These are phyloP conservation scores for Mobula birostris DNA, from an alignment of 2,113 vertebrate genomes.

Conservation along the genomic window DNA sequence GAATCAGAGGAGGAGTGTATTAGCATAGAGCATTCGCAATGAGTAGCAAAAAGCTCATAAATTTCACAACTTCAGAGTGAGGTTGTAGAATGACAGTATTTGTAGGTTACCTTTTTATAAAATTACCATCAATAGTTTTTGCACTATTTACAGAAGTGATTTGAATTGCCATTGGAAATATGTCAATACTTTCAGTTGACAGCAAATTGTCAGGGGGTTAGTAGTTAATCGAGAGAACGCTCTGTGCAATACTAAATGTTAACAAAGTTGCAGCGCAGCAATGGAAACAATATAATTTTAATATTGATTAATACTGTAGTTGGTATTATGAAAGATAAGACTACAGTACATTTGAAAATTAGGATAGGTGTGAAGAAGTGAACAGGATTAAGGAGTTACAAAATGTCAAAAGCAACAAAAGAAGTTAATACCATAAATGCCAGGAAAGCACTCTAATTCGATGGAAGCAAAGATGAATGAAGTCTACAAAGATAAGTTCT, in stretches of 20 bases:
- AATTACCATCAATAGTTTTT: not conserved
- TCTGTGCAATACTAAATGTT: not conserved
- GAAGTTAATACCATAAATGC: not conserved
- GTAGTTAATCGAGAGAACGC: not conserved
- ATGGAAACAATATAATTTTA: not conserved
- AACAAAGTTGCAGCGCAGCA: not conserved
- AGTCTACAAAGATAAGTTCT: not conserved
- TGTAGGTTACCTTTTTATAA: not conserved
- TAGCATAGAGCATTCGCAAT: not conserved
- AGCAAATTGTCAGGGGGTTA: not conserved
- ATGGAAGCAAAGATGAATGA: too few species aligned
- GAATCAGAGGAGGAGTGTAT: not conserved
- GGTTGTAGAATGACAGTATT: not conserved
- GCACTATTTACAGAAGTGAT: not conserved
- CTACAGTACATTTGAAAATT: not conserved
- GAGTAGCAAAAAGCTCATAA: too few species aligned
- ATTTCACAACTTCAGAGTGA: not conserved
- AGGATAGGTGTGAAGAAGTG: not conserved
- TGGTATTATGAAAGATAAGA: not conserved
- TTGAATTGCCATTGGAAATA: not conserved
- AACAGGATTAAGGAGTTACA: not conserved
- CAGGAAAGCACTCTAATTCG: not conserved
- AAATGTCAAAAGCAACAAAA: not conserved
- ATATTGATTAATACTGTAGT: not conserved
- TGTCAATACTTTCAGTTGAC: not conserved